phyloP scores from a whole-genome alignment of 2,113 vertebrate genomes.

The Clarias macrocephalus region DNA sequence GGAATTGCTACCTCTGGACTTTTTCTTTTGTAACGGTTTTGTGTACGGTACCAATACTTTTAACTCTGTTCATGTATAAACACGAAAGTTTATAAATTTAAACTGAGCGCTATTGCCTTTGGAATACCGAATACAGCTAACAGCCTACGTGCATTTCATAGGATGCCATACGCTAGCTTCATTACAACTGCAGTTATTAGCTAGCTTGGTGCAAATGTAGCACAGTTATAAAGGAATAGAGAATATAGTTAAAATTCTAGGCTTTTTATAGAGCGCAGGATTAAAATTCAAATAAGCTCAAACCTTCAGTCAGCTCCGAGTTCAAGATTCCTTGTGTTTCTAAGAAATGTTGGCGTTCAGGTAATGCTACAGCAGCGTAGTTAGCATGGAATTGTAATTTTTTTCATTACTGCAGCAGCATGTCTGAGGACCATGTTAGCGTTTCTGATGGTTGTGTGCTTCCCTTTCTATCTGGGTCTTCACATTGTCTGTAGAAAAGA shows the following conservation, averaged over 20 bases:
- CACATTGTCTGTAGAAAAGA: background rate
- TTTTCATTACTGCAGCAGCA: background rate
- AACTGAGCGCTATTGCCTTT: no score
- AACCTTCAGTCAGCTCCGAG: background rate
- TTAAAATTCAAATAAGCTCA: background rate
- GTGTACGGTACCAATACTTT: no score
- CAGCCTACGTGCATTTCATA: no score
- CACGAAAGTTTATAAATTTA: no score
- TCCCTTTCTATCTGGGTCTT: background rate
- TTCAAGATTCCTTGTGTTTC: background rate
- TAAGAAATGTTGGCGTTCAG: background rate
- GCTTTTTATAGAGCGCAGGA: background rate
- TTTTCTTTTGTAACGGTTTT: no score
- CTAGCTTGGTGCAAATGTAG: background rate
- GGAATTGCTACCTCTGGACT: no score
- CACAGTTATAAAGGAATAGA: background rate
- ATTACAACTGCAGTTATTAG: background rate
- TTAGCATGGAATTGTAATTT: background rate
- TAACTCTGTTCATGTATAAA: no score
- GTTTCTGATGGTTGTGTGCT: background rate
- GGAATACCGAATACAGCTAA: no score
- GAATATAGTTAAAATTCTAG: background rate
- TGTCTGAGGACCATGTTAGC: background rate
- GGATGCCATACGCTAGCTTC: no score
- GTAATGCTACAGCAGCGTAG: background rate